A percentile compares a stretch with the other conserved stretches of the same genome.
Evolutionary conservation across 2,113 vertebrate genomes (phyloP).

Genomic region (Chlorodrepanis virens): DNA sequence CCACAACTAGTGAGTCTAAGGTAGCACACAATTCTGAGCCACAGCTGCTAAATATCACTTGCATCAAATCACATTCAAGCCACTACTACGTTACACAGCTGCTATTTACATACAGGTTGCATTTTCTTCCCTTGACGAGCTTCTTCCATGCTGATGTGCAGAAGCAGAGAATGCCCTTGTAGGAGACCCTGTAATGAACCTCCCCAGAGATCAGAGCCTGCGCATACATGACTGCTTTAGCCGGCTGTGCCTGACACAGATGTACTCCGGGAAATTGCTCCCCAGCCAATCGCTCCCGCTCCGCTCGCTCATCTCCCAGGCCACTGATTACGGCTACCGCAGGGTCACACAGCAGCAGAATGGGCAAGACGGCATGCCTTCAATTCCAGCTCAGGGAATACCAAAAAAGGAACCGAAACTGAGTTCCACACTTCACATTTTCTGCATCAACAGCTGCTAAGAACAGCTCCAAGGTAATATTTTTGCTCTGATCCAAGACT

Average conservation of each 20-base stretch:
- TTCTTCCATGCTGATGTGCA: conserved; percentile 68
- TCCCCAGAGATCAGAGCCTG: conserved; percentile 40
- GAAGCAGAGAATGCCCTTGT: conserved; percentile 36
- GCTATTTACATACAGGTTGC: conserved; percentile 72
- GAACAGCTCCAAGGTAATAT: not conserved
- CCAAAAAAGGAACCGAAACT: conserved; percentile 56
- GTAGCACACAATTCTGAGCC: conserved; percentile 8
- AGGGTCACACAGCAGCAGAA: conserved; percentile 21
- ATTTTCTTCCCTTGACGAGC: conserved; percentile 67
- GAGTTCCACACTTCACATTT: not conserved
- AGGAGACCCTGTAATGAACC: conserved; percentile 8
- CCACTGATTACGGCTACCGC: not conserved
- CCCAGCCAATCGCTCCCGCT: conserved; percentile 63
- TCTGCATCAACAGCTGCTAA: conserved; percentile 11
- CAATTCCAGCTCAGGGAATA: conserved; percentile 36
- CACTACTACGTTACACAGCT: not conserved
- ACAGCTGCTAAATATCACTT: not conserved
- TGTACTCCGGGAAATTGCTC: conserved; percentile 58
- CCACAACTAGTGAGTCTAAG: not conserved
- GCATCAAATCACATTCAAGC: not conserved
- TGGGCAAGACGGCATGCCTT: not conserved
- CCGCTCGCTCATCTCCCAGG: conserved; percentile 61
- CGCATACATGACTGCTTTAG: conserved; percentile 62
- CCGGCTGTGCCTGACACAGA: conserved; percentile 57
- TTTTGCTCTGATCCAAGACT: not conserved